Conservation (phyloP, 2,113 vertebrate species). For the Loxodonta africana region DNA sequence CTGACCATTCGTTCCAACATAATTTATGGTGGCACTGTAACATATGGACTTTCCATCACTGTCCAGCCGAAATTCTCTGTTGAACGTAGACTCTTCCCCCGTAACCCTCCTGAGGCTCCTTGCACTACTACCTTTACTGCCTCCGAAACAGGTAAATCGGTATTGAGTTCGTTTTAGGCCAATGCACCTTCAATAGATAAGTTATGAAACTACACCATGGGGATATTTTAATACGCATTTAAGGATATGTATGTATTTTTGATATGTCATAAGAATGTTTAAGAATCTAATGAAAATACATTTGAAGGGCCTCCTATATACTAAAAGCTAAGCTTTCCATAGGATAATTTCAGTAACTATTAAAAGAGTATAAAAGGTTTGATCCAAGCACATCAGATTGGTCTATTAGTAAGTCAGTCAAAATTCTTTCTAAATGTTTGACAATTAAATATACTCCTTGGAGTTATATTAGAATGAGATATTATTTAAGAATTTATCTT, state of each 20-base stretch:
- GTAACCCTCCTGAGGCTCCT: constrained; percentile 18
- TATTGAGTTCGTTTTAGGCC: constrained; percentile 53
- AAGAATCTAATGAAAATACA: background rate
- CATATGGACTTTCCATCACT: constrained; percentile 95
- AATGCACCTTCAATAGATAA: constrained; percentile 40
- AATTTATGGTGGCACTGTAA: constrained; percentile 93
- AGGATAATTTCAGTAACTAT: background rate
- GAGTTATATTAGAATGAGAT: background rate
- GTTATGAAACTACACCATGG: background rate
- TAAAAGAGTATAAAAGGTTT: background rate
- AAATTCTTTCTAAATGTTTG: background rate
- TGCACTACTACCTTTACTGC: background rate
- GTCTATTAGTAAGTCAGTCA: background rate
- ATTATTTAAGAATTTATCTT: background rate
- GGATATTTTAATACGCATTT: background rate
- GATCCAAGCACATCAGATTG: background rate
- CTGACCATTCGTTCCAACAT: constrained; percentile 91
- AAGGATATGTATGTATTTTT: background rate
- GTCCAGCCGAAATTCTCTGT: constrained; percentile 90
- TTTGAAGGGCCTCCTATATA: background rate
- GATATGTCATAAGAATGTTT: background rate
- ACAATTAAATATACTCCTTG: background rate
- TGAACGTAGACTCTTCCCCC: constrained; percentile 81
- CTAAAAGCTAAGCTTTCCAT: background rate
- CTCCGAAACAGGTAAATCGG: constrained; percentile 64